Percentiles rank a stretch among this genome's conserved stretches.
Conservation (phyloP, 2,113 vertebrate genomes). For the Carassius carassius region DNA sequence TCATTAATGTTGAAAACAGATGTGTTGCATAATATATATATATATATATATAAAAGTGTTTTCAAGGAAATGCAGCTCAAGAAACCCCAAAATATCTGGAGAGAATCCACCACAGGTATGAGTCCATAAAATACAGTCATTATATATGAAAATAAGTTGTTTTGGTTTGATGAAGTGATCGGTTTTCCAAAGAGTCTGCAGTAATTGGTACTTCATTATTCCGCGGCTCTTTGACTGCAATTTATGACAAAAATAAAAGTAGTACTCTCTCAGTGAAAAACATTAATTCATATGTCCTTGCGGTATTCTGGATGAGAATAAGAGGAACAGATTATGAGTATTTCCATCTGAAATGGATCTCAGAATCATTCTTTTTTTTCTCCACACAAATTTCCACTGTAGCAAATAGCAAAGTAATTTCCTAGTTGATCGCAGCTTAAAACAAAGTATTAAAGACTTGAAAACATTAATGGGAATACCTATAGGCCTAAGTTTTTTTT, state of each 20-base stretch:
- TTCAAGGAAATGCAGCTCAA: neutral
- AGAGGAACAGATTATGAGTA: constrained; percentile 49
- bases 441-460: constrained; percentile 27
- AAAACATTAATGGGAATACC: constrained; percentile 19
- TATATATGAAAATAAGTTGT: constrained; percentile 40
- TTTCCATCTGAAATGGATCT: constrained; percentile 55
- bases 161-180: constrained; percentile 42
- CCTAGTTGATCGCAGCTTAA: constrained; percentile 37
- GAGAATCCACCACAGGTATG: constrained; percentile 30
- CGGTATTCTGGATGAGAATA: constrained; percentile 48
- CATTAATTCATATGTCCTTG: constrained; percentile 53
- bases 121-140: constrained; percentile 40
- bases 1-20: neutral
- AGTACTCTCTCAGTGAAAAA: constrained; percentile 35
- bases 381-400: constrained; percentile 37
- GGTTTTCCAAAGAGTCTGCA: constrained; percentile 44
- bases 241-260: constrained; percentile 52
- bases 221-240: constrained; percentile 38
- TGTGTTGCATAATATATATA: no score
- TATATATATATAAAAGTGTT: no score
- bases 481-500: neutral
- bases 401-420: constrained; percentile 43
- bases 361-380: constrained; percentile 24
- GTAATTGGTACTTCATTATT: constrained; percentile 49
- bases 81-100: neutral